Evolutionary conservation across 2,888 invertebrate genomes (phyloP), one percentile per base, ranked within the genome.

Genomic region (Microctonus aethiopoides): DNA sequence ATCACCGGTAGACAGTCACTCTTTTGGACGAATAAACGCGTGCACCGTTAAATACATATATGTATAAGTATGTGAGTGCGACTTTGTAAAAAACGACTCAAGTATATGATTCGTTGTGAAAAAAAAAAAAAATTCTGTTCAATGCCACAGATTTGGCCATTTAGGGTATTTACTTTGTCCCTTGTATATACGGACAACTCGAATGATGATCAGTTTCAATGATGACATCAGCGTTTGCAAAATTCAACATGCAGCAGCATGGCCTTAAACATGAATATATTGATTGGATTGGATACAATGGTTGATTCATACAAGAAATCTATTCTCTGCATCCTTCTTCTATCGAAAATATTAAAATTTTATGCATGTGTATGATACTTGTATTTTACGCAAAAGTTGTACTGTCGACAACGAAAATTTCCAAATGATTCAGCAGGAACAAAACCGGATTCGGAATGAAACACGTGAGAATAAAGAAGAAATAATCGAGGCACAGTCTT

Each of bases 171-270:
- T 54, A 54, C 32, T 36, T 54, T 20, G 52, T 59, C 39, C 52
- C 51, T 51, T 4, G 7, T 13, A 29, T n/a, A 68, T 46, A 68
- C 20, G 51, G 56, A 62, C 54, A 68, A 26, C 36, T 36, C 20
- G 20, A n/a, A 11, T 51, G 22, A 62, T 54, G 29, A n/a, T n/a
- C n/a, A 16, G 20, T 68, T 68, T 22, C 10, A 36, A 26, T 6
- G 46, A 54, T 68, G 62, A 68, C 60, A 51, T 60, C 51, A 67
- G 13, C 16, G 22, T 41, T 41, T 34, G 56, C 39, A 65, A 56
- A 65, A 46, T 56, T 65, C 56, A 54, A 34, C 56, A 16, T 16
- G 16, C 46, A 46, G 16, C 16, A 46, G 7, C 16, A n/a, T n/a
- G 7, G 7, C 46, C 16, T 46, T 46, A 46, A 46, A 9, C 1